Conservation (phyloP, 2,113 vertebrate genomes). For the Promerops cafer region DNA sequence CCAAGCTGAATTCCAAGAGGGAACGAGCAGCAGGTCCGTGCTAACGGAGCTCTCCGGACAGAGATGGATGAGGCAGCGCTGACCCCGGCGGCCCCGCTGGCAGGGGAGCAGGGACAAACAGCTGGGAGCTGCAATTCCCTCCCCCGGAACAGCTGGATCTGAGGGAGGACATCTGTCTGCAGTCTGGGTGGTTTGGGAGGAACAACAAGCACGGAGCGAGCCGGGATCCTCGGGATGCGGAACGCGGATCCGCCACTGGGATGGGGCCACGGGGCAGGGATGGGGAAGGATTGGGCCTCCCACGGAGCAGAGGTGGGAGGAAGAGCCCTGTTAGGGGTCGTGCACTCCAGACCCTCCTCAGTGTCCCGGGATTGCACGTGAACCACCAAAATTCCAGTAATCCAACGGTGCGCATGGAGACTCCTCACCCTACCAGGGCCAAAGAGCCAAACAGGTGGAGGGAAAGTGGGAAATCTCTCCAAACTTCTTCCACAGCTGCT, state of each 20-base stretch:
- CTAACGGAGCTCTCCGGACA: neutral
- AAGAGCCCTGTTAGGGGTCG: neutral
- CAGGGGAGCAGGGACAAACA: slow-evolving; percentile 37
- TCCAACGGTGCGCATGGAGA: fast-evolving
- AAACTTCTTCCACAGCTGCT: neutral
- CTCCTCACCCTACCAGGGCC: neutral
- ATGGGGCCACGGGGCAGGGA: neutral
- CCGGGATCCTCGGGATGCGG: neutral
- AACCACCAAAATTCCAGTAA: neutral
- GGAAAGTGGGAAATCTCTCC: neutral
- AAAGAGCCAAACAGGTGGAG: neutral
- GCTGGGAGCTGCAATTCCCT: slow-evolving; percentile 38
- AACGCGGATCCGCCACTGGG: fast-evolving
- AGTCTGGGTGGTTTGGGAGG: slow-evolving; percentile 22
- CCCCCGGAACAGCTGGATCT: slow-evolving; percentile 47
- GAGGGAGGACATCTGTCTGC: slow-evolving; percentile 47
- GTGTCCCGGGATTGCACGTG: fast-evolving
- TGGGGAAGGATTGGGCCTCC: neutral
- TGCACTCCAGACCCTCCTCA: fast-evolving
- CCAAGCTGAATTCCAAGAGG: neutral
- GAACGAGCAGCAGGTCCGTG: neutral
- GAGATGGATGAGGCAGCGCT: slow-evolving; percentile 44
- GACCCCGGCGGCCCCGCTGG: slow-evolving; percentile 5
- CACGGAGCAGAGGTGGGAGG: neutral
- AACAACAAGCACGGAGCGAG: neutral